Base-by-base conservation (phyloP, 2,113 vertebrate species). In the Silurus meridionalis region DNA sequence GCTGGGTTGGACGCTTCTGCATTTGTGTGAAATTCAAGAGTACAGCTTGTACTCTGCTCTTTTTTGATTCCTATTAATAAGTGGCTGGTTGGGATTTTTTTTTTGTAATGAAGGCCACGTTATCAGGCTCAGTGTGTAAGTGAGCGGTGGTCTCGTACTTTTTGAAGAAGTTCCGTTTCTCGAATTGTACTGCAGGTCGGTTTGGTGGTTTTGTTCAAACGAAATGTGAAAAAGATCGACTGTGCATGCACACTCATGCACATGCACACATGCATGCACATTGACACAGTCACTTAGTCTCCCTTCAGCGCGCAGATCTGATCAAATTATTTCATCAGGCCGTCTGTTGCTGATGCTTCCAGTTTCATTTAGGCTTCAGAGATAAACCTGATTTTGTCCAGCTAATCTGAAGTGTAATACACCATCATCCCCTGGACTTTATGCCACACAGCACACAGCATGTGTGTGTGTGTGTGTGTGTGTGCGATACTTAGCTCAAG, bases 261-360 rank as follows among this genome's bases (percentile, higher is more conserved):
- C 79, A 48, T 75, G 83, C 78, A 83, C 84, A 64, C 21, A 64
- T 46, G 25, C 78, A 81, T 61, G 37, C 37, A 37, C 37, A 37
- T 37, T 37, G 37, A 84, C 23, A 82, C 80, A 84, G 7, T 71
- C 58, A n/a, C 37, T 61, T 53, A 86, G 55, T n/a, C 48, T 82
- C 57, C 0, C 55, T 86, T 82, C 19, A 85, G 48, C 80, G 64
- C n/a, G 19, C 66, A 72, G 48, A 66, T 21, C 28, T 60, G 25
- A 79, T 58, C 83, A n/a, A 85, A 85, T 82, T 64, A 67, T 63
- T 84, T 87, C 28, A 53, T 58, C 25, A 53, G 71, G 23, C 48
- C 6, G 17, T 83, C 86, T 83, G 79, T n/a, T 72, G 25, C 50
- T 67, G 48, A 58, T 52, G 48, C 48, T 53, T n/a, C 13, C 25